A percentile compares a stretch with the other conserved stretches of the same genome.
These are phyloP conservation scores for Trypoxylus dichotomus DNA, from an alignment of 1,140 invertebrate species.

Conservation along the genomic window DNA sequence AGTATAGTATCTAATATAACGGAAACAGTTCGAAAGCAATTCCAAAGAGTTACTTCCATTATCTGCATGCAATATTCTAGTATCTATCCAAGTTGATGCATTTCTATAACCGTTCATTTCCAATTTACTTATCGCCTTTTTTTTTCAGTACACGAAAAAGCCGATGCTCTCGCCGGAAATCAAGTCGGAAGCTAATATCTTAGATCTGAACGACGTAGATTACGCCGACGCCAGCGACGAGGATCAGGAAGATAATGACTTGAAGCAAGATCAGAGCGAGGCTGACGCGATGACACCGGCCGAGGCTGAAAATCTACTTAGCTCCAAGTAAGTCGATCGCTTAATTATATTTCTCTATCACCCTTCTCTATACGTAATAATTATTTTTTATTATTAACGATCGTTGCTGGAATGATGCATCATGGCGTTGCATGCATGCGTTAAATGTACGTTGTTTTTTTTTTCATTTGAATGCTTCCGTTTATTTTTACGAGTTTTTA, in stretches of 20 bases:
- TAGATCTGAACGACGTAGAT: conserved; percentile 57
- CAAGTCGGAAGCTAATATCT: conserved; percentile 50
- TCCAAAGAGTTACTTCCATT: too few species aligned
- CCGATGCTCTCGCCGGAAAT: conserved; percentile 25
- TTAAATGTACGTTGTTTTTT: conserved; percentile 11
- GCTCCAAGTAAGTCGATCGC: conserved; percentile 65
- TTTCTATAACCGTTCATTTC: neutral
- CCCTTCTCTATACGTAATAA: neutral
- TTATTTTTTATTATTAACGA: neutral
- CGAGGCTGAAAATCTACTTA: conserved; percentile 80
- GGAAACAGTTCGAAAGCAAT: too few species aligned
- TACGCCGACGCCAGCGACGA: conserved; percentile 60
- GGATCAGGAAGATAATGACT: conserved; percentile 46
- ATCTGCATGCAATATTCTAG: too few species aligned
- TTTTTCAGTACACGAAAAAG: conserved; percentile 17
- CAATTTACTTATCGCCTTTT: neutral
- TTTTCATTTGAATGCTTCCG: conserved; percentile 24
- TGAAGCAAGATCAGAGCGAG: conserved; percentile 52
- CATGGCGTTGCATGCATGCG: conserved; percentile 3
- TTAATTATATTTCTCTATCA: conserved; percentile 32
- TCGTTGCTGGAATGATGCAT: conserved; percentile 20
- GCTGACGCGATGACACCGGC: conserved; percentile 78
- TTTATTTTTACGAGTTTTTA: conserved; percentile 32
- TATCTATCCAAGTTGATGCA: neutral
- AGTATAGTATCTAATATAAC: too few species aligned